These are phyloP conservation scores for Drosophila parvula DNA, from an alignment of 1,140 invertebrate genomes.

Conservation along the genomic window DNA sequence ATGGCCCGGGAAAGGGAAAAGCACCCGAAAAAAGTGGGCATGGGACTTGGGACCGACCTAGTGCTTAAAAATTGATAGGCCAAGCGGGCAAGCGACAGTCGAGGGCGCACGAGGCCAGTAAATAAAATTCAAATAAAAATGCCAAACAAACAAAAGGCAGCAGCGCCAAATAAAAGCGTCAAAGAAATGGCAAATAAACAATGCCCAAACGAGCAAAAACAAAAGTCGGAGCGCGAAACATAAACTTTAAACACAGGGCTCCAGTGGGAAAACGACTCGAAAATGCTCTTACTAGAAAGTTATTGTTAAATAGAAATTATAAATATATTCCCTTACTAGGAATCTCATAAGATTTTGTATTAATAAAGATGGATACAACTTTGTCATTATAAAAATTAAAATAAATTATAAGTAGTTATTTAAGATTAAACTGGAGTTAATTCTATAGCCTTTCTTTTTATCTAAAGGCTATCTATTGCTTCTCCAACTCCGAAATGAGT, in stretches of 20 bases:
- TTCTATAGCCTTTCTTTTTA: too few species aligned
- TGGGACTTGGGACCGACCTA: conserved; percentile 28
- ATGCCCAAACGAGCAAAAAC: conserved; percentile 58
- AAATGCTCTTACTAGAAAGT: conserved; percentile 21
- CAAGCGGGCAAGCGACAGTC: conserved; percentile 15
- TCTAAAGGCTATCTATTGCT: too few species aligned
- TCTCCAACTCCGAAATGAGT: too few species aligned
- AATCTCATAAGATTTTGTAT: too few species aligned
- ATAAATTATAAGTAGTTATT: too few species aligned
- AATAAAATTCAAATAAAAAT: conserved; percentile 81
- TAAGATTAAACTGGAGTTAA: too few species aligned
- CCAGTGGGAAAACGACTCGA: background rate
- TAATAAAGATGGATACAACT: too few species aligned
- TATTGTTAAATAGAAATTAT: background rate
- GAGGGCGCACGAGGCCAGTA: conserved; percentile 57
- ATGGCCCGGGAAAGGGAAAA: conserved; percentile 38
- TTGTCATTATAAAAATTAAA: too few species aligned
- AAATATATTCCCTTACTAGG: too few species aligned
- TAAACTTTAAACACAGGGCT: conserved; percentile 36
- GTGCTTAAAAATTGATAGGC: conserved; percentile 74
- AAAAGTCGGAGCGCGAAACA: conserved; percentile 37
- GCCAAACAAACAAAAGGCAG: conserved; percentile 66
- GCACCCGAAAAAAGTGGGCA: background rate
- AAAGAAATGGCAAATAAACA: conserved; percentile 80
- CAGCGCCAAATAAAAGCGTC: conserved; percentile 74